Percentiles rank a stretch among this genome's conserved stretches.
Conservation (phyloP, 2,797 vertebrate species). For the Hypotaenidia okinawae region DNA sequence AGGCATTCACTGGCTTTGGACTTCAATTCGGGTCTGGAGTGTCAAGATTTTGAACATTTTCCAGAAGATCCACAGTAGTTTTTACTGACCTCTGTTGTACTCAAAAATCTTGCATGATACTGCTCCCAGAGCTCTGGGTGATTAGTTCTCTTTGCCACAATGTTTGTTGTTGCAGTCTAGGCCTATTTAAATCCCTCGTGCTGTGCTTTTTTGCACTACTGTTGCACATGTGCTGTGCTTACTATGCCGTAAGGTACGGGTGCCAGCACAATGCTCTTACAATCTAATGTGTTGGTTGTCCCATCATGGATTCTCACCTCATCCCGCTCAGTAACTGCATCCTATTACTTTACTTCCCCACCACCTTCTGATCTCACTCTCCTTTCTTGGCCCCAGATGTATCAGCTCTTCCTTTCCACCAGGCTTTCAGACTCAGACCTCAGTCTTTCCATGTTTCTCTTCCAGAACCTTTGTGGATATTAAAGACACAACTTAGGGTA, state of each 20-base stretch:
- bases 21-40: neutral
- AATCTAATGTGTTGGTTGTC: neutral
- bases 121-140: neutral
- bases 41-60: neutral
- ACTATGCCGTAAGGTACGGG: too few relatives aligned
- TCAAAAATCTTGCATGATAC: neutral
- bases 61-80: neutral
- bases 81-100: neutral
- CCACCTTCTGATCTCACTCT: neutral
- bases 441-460: neutral
- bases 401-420: neutral
- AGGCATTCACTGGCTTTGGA: neutral
- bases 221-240: rapidly evolving
- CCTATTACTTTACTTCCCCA: neutral
- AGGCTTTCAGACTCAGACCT: neutral
- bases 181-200: neutral
- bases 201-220: neutral
- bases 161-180: neutral
- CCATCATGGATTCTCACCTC: neutral
- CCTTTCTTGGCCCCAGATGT: neutral
- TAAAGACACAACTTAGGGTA: neutral
- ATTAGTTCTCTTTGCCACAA: neutral
- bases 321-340: neutral
- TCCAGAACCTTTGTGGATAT: neutral
- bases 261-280: neutral